Evolutionary conservation across 2,888 invertebrate genomes (phyloP).

Genomic region (Tenthredo notha): DNA sequence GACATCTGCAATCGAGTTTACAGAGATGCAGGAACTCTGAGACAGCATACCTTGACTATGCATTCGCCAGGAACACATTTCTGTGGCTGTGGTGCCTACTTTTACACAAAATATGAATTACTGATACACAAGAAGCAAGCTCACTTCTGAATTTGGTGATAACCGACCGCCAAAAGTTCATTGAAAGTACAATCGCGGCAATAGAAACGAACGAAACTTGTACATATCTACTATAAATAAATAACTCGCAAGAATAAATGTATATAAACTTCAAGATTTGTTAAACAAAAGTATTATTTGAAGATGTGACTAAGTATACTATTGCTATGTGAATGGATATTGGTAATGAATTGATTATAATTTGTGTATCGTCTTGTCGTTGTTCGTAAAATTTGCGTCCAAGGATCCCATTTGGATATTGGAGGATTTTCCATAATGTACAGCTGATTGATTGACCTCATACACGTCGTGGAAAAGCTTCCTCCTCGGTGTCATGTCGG

Average conservation of each 20-base stretch:
- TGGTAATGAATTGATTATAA: background rate
- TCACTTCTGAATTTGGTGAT: conserved; percentile 25
- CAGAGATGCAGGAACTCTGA: conserved; percentile 45
- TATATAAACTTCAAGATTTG: conserved; percentile 10
- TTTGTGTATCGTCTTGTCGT: background rate
- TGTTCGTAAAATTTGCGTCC: background rate
- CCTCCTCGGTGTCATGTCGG: background rate
- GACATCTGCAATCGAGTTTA: conserved; percentile 49
- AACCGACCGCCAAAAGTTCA: background rate
- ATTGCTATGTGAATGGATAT: conserved; percentile 8
- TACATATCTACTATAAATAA: conserved; percentile 28
- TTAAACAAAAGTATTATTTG: background rate
- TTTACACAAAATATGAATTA: conserved; percentile 47
- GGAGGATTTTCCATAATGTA: background rate
- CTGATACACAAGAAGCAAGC: conserved; percentile 41
- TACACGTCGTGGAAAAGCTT: background rate
- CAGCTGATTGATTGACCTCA: no score
- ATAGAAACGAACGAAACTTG: background rate
- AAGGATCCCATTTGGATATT: background rate
- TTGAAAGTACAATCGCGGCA: background rate
- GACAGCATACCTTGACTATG: conserved; percentile 49
- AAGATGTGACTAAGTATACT: conserved; percentile 1
- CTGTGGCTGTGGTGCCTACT: conserved; percentile 45
- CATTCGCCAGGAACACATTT: conserved; percentile 39
- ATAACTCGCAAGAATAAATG: conserved; percentile 19